Evolutionary conservation across 1,140 invertebrate genomes (phyloP), one percentile per base, ranked within the genome.

Genomic region (Zophobas atratus): DNA sequence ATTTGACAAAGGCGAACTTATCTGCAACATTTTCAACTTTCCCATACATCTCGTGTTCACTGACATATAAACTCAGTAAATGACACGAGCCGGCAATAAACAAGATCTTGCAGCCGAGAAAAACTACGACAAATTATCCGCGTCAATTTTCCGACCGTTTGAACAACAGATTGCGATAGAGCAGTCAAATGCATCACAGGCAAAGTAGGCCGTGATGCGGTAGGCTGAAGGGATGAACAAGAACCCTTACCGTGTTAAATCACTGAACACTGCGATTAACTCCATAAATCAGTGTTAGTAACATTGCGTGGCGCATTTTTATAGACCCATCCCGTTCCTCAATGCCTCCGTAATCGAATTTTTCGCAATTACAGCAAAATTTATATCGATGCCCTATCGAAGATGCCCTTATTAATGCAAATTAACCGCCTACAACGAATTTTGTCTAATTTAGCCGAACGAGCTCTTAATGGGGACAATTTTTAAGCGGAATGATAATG

Each of bases 221-320:
- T 36, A 72, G 51, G 70, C 34, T n/a, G 33, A 72, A 72, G 75
- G 63, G 75, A 70, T 76, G 75, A 76, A 76, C 75, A 70, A 70
- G 75, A 63, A 49, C 60, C 60, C 53, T 41, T 46, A 67, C 53
- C 75, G 75, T 76, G 75, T 76, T 76, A 76, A 76, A 76, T 76
- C 75, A 76, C 75, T 70, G 60, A 76, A 70, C 75, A 76, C 55
- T 49, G 60, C 75, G 75, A 76, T 76, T 76, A 76, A 56, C 41
- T 51, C 75, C 75, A 76, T 76, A 76, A 76, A 76, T 76, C 75
- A 76, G 75, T 20, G 75, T 76, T 76, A 76, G 41, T 51, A 53
- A 53, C 57, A 70, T 60, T 76, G 75, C 75, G 75, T 76, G 60
- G 60, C 57, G 75, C 57, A 76, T 76, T 76, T 76, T 76, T 76